These are phyloP conservation scores for Gibbula magus DNA, from an alignment of 2,888 invertebrate genomes.

Conservation along the genomic window DNA sequence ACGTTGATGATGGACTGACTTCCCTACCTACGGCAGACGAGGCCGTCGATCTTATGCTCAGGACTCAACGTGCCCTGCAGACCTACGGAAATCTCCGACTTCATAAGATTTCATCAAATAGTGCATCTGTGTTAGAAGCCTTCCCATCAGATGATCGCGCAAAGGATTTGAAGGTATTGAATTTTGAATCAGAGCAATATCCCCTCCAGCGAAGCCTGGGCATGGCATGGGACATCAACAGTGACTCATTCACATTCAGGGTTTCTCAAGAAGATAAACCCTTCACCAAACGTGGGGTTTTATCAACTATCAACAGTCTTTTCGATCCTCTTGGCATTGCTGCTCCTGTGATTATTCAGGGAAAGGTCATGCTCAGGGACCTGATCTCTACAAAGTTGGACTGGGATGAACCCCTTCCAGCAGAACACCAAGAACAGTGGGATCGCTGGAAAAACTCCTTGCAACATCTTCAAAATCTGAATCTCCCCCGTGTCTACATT, in stretches of 20 bases:
- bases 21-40: constrained; percentile 30
- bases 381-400: not conserved
- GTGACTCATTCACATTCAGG: not conserved
- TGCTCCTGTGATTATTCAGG: constrained; percentile 16
- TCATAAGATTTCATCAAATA: constrained; percentile 47
- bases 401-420: constrained; percentile 10
- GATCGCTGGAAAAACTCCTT: constrained; percentile 22
- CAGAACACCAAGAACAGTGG: not conserved
- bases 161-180: constrained; percentile 6
- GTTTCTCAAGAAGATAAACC: not conserved
- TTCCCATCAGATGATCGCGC: constrained; percentile 33
- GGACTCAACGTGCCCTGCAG: constrained; percentile 36
- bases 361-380: constrained; percentile 19
- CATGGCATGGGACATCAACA: constrained; percentile 16
- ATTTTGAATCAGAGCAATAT: constrained; percentile 17
- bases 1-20: constrained; percentile 46
- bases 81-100: constrained; percentile 33
- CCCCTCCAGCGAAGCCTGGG: constrained; percentile 29
- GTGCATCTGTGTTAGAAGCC: constrained; percentile 18
- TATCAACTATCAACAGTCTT: constrained; percentile 27
- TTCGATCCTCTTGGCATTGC: constrained; percentile 31
- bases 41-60: constrained; percentile 37
- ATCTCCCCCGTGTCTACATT: constrained; percentile 17
- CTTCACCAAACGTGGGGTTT: too few relatives aligned
- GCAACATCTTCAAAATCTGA: not conserved